Conservation (phyloP, 2,113 vertebrate genomes). For the Sinocyclocheilus anshuiensis region DNA sequence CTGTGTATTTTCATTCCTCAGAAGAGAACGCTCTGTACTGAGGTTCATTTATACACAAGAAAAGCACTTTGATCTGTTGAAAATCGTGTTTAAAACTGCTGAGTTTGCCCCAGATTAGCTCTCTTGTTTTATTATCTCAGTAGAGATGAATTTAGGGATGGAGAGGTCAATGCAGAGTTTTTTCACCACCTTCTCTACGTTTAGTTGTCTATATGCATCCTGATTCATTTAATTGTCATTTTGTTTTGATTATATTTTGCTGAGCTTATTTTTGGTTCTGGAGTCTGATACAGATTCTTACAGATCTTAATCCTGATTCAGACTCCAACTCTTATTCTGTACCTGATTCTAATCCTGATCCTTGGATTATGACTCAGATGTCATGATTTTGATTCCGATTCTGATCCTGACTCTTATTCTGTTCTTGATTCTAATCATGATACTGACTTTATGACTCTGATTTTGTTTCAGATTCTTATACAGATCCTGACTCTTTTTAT, state of each 20-base stretch:
- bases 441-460: too few relatives aligned
- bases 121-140: constrained; percentile 8
- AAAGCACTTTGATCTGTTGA: constrained; percentile 12
- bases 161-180: constrained; percentile 48
- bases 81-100: constrained; percentile 18
- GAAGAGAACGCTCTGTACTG: constrained; percentile 17
- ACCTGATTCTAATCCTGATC: neutral
- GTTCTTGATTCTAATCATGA: neutral
- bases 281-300: too few relatives aligned
- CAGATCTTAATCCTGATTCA: too few relatives aligned
- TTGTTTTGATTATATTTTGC: neutral
- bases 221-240: neutral
- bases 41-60: constrained; percentile 23
- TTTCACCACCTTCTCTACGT: neutral
- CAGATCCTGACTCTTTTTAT: neutral
- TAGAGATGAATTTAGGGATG: constrained; percentile 66
- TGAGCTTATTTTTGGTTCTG: neutral
- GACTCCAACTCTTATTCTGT: too few relatives aligned
- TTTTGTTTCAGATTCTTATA: neutral
- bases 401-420: too few relatives aligned
- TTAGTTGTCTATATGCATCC: neutral
- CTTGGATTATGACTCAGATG: too few relatives aligned
- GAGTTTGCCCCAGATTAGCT: constrained; percentile 21
- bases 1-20: constrained; percentile 13
- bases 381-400: too few relatives aligned